phyloP scores from a whole-genome alignment of 2,797 vertebrate species.

The Muscicapa striata region DNA sequence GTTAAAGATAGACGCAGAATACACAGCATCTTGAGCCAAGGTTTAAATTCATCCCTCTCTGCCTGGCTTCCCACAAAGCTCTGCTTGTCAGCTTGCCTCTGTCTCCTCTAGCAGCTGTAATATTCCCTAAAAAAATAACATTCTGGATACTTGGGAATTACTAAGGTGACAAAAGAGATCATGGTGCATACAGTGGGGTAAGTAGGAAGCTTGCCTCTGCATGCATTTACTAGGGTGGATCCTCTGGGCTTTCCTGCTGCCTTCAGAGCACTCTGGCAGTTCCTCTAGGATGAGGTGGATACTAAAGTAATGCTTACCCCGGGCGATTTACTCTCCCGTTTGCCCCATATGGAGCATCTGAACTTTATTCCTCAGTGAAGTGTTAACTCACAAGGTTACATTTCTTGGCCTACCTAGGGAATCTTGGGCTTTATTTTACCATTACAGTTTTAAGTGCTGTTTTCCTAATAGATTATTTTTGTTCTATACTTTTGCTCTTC shows the following conservation, averaged over 20 bases:
- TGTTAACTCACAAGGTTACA: constrained; percentile 1
- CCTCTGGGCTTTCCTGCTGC: background rate
- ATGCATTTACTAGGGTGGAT: background rate
- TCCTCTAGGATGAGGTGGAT: background rate
- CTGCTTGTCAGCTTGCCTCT: constrained; percentile 46
- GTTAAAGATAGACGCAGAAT: constrained; percentile 97
- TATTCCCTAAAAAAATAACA: constrained; percentile 30
- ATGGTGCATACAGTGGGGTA: constrained; percentile 88
- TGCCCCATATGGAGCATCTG: background rate
- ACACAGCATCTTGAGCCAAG: constrained; percentile 80
- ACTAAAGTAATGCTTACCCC: background rate
- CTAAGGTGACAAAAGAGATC: constrained; percentile 51
- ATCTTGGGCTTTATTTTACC: background rate
- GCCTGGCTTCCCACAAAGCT: constrained; percentile 58
- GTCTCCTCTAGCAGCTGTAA: background rate
- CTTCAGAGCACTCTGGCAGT: background rate
- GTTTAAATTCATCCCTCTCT: constrained; percentile 82
- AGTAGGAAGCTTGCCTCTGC: constrained; percentile 67
- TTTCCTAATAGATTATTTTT: background rate
- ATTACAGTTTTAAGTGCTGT: background rate
- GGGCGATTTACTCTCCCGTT: background rate
- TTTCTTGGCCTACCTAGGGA: background rate
- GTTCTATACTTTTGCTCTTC: background rate
- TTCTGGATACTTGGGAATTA: constrained; percentile 65
- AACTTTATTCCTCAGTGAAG: background rate